A percentile compares a stretch with the other conserved stretches of the same genome.
These are phyloP conservation scores for Drosophila pseudotalamancana DNA, from an alignment of 2,888 invertebrate genomes.

Conservation along the genomic window DNA sequence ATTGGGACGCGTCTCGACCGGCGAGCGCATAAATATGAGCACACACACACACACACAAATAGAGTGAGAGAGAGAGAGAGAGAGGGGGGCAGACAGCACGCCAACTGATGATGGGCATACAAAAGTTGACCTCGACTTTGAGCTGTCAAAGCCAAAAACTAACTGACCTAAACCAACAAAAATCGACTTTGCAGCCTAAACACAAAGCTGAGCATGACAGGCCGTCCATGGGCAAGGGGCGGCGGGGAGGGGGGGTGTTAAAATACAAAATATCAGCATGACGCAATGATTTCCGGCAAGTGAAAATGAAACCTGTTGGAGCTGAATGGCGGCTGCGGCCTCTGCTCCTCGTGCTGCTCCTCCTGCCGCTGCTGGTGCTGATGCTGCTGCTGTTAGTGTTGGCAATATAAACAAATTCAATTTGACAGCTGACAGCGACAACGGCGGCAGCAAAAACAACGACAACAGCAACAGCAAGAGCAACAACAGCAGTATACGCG, in stretches of 20 bases:
- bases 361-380: constrained; percentile 27
- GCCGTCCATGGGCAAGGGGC: neutral
- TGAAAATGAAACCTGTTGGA: constrained; percentile 77
- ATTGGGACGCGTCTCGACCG: constrained; percentile 57
- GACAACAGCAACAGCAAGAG: constrained; percentile 22
- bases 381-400: constrained; percentile 44
- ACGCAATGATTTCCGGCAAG: constrained; percentile 82
- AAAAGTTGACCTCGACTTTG: constrained; percentile 83
- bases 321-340: constrained; percentile 39
- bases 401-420: constrained; percentile 83
- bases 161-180: constrained; percentile 82
- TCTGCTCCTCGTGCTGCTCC: constrained; percentile 26
- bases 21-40: constrained; percentile 66
- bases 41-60: constrained; percentile 17
- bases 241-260: constrained; percentile 57
- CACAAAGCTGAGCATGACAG: constrained; percentile 67
- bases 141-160: constrained; percentile 82
- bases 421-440: constrained; percentile 81
- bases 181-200: constrained; percentile 76
- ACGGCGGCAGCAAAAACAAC: constrained; percentile 40
- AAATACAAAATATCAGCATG: constrained; percentile 83
- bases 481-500: constrained; percentile 39
- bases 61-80: neutral
- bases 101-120: constrained; percentile 73
- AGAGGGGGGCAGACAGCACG: constrained; percentile 13